Evolutionary conservation across 2,888 invertebrate species (phyloP).

Genomic region (Dysmachus trigonus): DNA sequence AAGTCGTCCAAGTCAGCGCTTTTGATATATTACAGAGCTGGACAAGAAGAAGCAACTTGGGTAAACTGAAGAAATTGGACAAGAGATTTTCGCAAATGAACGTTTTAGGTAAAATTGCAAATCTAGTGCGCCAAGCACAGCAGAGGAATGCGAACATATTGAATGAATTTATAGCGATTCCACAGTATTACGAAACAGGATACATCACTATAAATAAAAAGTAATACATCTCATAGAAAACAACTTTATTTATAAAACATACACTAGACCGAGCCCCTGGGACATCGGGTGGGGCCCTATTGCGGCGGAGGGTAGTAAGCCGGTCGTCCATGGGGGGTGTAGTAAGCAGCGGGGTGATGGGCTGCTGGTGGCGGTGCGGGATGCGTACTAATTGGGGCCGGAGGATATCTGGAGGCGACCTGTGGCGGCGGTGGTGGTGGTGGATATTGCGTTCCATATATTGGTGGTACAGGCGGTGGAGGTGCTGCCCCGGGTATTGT

Average conservation of each 20-base stretch:
- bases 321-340: conserved; percentile 32
- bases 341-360: conserved; percentile 44
- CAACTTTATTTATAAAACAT: conserved; percentile 23
- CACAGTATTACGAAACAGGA: conserved; percentile 63
- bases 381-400: conserved; percentile 4
- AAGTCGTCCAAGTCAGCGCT: conserved; percentile 58
- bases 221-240: conserved; percentile 52
- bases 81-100: conserved; percentile 60
- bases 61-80: conserved; percentile 57
- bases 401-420: background rate
- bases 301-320: conserved; percentile 51
- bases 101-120: conserved; percentile 60
- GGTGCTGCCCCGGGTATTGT: conserved; percentile 54
- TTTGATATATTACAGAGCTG: conserved; percentile 60
- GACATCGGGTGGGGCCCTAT: background rate
- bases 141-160: conserved; percentile 55
- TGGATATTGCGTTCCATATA: conserved; percentile 63
- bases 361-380: conserved; percentile 35
- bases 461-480: conserved; percentile 58
- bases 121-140: conserved; percentile 61
- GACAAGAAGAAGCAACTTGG: conserved; percentile 59
- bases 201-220: conserved; percentile 61
- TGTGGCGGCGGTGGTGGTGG: conserved; percentile 60
- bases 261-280: background rate
- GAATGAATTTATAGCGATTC: conserved; percentile 61